Evolutionary conservation across 2,113 vertebrate species (phyloP).

Genomic region (Oncorhynchus tshawytscha): DNA sequence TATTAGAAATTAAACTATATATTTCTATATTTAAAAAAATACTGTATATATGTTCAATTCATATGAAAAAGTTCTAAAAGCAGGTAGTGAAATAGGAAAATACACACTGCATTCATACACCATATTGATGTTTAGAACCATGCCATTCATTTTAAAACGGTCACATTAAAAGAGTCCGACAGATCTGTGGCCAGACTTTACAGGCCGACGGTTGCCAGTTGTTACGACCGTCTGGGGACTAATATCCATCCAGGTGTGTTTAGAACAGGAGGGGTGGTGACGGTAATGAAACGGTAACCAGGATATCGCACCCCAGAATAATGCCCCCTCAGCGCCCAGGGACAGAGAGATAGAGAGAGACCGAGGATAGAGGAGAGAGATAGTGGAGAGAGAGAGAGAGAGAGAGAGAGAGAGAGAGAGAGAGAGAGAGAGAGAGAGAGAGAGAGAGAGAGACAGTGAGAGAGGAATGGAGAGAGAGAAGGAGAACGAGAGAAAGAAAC

Average conservation of each 20-base stretch:
- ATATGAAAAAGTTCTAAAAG: too few species aligned
- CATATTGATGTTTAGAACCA: not conserved
- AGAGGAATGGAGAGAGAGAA: too few species aligned
- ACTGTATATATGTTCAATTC: too few species aligned
- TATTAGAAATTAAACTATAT: too few species aligned
- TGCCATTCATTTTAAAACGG: not conserved
- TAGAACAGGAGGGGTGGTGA: conserved; percentile 43
- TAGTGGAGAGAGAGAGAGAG: conserved; percentile 1
- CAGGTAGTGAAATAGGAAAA: not conserved
- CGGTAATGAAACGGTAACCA: conserved; percentile 56
- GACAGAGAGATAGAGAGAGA: conserved; percentile 10
- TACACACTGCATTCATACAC: not conserved
- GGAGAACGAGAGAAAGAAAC: too few species aligned
- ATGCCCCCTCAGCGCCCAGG: conserved; percentile 3
- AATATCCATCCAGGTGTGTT: conserved; percentile 63
- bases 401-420: too few species aligned
- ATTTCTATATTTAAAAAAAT: too few species aligned
- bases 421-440: too few species aligned
- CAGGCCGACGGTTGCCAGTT: conserved; percentile 7
- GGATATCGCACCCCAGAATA: conserved; percentile 37
- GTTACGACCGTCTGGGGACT: conserved; percentile 57
- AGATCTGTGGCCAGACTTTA: not conserved
- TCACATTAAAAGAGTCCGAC: not conserved
- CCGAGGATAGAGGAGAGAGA: not conserved
- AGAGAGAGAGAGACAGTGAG: too few species aligned